Base-by-base conservation (phyloP, 1,140 invertebrate species). In the Hylaeus volcanicus region DNA sequence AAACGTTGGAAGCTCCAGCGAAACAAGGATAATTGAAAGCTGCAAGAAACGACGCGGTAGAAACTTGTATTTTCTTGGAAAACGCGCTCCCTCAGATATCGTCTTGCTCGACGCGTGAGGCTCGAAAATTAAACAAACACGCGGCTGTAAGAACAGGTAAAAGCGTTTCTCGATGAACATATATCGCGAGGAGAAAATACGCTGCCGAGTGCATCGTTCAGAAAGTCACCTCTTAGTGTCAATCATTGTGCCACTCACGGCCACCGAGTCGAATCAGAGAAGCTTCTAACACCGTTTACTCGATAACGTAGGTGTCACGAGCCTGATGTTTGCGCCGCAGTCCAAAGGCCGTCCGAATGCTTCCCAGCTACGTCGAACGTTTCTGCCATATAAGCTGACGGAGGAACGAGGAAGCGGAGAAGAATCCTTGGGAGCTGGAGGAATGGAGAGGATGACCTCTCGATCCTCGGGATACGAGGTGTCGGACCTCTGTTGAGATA, bases 201-300 rank as follows among this genome's bases (percentile, higher is more conserved):
- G 43, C 12, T 53, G 73, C 48, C 75, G 66, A 65, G 51, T 9
- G 60, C 41, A 73, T 73, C 77, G 70, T 65, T 79, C 61, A n/a
- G 41, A 63, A 26, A 65, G 70, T 79, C 77, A 66, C 69, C 77
- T 79, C 68, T 73, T 73, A 65, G 77, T 61, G 70, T 79, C 77
- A 65, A 79, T 79, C 77, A 79, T 58, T 12, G 60, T 65, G 61
- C 70, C 70, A 65, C 70, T 73, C 77, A 41, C 69, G 2, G 51
- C 2, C 37, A 45, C 45, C 76, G 12, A 48, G 69, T 56, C 48
- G 11, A 73, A 69, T 39, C 66, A 37, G 55, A 73, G 61, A 56
- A 73, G 48, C 77, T 65, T 9, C 53, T 14, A 65, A 45, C 69
- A 65, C 14, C 61, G 37, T 79, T 79, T 79, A 66, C 63, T 12